Base-by-base conservation (phyloP, 2,113 vertebrate genomes). In the Pitta sordida region DNA sequence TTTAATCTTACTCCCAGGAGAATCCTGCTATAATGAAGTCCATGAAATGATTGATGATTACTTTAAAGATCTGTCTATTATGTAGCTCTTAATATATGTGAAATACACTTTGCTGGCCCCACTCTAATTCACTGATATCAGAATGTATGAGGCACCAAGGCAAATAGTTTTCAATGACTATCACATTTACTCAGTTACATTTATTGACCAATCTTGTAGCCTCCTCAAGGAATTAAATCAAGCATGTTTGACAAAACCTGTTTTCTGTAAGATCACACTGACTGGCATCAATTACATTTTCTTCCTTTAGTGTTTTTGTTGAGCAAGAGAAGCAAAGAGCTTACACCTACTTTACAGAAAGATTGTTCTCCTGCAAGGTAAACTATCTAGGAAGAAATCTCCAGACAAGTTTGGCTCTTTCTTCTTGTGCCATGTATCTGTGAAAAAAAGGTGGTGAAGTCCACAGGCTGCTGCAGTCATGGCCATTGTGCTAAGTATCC, bases 191-290 rank as follows among this genome's bases (percentile, higher is more conserved):
- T 32, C 23, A 37, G 39, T 65, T 79, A 53, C 49, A 32, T 79
- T 91, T 88, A 86, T 89, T 88, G 91, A 95, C 56, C 14, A 41
- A 92, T 20, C 44, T 26, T 64, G 51, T 26, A 83, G 64, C 78
- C 51, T 86, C 58, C 77, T 75, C 29, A 64, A 91, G 62, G 49
- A 81, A 96, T 69, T 56, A 82, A 95, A 93, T 91, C 56, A 83
- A 86, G 27, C 5, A 7, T 56, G 11, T 53, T 53, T 79, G 62
- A 84, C 77, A 83, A 51, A 91, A 63, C 3, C 39, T 23, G 5
- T 59, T 85, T 95, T 86, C 81, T 79, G 8, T 51, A 65, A 80
- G 59, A 43, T 32, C 13, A 15, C 1, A 7, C 11, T 69, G 86
- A 59, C 60, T 67, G 63, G 30, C 15, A 81, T 52, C 34, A 55